Percentiles rank a stretch among this genome's conserved stretches.
These are phyloP conservation scores for Horisme vitalbata DNA, from an alignment of 2,888 invertebrate species.

Conservation along the genomic window DNA sequence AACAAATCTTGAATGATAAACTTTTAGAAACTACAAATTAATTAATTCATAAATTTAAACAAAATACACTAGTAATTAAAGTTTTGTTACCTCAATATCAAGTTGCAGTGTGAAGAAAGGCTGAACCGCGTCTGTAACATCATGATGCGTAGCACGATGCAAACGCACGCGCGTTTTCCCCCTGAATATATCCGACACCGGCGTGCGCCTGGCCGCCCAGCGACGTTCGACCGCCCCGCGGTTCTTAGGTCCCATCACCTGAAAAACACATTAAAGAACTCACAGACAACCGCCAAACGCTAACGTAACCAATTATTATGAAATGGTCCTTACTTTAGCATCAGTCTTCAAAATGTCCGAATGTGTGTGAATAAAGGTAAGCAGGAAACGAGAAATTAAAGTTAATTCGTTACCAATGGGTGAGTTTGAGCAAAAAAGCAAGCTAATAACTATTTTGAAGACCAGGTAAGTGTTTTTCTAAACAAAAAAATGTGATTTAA, in stretches of 20 bases:
- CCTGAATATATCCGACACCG: conserved; percentile 96
- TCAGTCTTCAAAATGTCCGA: conserved; percentile 26
- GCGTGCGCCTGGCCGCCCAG: conserved; percentile 87
- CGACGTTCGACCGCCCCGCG: conserved; percentile 94
- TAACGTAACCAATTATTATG: not conserved
- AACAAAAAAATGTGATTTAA: not conserved
- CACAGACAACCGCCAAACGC: too few relatives aligned
- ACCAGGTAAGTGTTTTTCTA: not conserved
- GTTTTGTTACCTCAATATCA: conserved; percentile 90
- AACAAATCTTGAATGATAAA: too few relatives aligned
- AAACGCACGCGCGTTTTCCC: conserved; percentile 94
- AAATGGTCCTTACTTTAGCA: conserved; percentile 21
- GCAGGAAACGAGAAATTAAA: conserved; percentile 24
- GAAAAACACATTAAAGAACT: conserved; percentile 22
- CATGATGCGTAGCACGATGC: conserved; percentile 85
- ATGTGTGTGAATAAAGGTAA: conserved; percentile 24
- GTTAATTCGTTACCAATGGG: conserved; percentile 11
- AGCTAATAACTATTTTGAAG: conserved; percentile 9
- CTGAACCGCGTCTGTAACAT: conserved; percentile 95
- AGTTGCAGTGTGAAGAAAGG: conserved; percentile 98
- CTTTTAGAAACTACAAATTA: too few relatives aligned
- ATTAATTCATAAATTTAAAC: not conserved
- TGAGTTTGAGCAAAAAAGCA: conserved; percentile 13
- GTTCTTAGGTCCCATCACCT: conserved; percentile 93
- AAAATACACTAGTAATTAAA: not conserved